Evolutionary conservation across 1,140 invertebrate species (phyloP).

Genomic region (Diprion similis): DNA sequence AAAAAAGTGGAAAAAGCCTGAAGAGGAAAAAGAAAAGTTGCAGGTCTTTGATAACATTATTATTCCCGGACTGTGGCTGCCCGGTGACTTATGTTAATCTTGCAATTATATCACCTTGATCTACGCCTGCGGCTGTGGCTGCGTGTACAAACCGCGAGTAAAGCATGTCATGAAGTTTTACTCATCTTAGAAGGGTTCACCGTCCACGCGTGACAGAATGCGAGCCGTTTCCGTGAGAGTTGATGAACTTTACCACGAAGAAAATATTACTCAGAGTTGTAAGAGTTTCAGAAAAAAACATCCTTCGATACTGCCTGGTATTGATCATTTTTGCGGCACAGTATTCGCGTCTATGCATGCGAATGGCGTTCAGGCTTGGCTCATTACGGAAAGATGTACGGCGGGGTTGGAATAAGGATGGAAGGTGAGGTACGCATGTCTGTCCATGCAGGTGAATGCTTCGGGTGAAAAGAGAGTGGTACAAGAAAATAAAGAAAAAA

Average conservation of each 20-base stretch:
- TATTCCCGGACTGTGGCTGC: conserved; percentile 55
- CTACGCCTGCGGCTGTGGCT: conserved; percentile 48
- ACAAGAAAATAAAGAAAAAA: neutral
- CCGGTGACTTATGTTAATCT: conserved; percentile 63
- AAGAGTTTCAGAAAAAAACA: too few relatives aligned
- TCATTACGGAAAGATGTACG: too few relatives aligned
- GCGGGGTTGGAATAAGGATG: too few relatives aligned
- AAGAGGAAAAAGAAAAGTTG: conserved; percentile 24
- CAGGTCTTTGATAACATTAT: conserved; percentile 59
- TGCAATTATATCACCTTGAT: conserved; percentile 64
- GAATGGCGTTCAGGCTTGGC: too few relatives aligned
- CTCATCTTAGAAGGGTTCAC: conserved; percentile 57
- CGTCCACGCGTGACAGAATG: conserved; percentile 61
- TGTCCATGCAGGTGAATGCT: too few relatives aligned
- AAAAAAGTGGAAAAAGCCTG: neutral
- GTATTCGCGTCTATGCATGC: too few relatives aligned
- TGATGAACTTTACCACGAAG: neutral
- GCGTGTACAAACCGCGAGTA: conserved; percentile 48
- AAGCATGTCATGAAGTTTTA: conserved; percentile 56
- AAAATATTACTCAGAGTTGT: too few relatives aligned
- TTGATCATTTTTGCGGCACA: too few relatives aligned
- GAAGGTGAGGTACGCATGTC: too few relatives aligned
- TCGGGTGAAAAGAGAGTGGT: neutral
- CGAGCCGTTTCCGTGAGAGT: conserved; percentile 25
- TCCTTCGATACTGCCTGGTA: too few relatives aligned